phyloP scores from a whole-genome alignment of 1,140 invertebrate species.

The Platorchestia sp. region DNA sequence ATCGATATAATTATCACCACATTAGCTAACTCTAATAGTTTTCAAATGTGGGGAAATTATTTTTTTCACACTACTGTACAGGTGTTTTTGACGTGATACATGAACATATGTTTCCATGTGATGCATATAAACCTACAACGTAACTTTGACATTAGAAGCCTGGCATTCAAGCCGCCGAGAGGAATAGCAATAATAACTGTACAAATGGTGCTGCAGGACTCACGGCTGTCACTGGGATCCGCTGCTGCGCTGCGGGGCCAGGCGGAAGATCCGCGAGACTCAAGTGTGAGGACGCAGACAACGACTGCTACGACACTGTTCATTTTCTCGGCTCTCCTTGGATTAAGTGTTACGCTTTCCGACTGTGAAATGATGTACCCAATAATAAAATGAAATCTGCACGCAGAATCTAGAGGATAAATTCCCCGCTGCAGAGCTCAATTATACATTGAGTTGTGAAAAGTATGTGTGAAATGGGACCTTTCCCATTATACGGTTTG shows the following conservation, averaged over 20 bases:
- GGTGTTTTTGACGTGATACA: too few species aligned
- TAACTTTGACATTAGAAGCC: neutral
- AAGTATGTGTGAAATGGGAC: neutral
- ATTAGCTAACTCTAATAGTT: too few species aligned
- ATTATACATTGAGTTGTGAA: neutral
- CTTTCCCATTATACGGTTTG: neutral
- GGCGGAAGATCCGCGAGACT: too few species aligned
- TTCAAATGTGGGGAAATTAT: too few species aligned
- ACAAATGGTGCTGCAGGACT: neutral
- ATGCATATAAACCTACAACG: too few species aligned
- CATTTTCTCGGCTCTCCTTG: neutral
- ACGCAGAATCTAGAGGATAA: neutral
- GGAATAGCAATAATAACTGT: neutral
- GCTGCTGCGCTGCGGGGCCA: neutral
- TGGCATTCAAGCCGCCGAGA: neutral
- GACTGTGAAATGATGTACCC: neutral
- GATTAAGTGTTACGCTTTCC: neutral
- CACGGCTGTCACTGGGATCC: neutral
- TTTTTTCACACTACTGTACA: too few species aligned
- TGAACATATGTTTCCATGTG: too few species aligned
- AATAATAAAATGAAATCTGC: neutral
- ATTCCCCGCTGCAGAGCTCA: neutral
- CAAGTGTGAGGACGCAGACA: neutral
- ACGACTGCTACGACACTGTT: neutral
- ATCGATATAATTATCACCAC: too few species aligned